Base-by-base conservation (phyloP, 2,797 vertebrate genomes). In the Sebastolobus altivelis region DNA sequence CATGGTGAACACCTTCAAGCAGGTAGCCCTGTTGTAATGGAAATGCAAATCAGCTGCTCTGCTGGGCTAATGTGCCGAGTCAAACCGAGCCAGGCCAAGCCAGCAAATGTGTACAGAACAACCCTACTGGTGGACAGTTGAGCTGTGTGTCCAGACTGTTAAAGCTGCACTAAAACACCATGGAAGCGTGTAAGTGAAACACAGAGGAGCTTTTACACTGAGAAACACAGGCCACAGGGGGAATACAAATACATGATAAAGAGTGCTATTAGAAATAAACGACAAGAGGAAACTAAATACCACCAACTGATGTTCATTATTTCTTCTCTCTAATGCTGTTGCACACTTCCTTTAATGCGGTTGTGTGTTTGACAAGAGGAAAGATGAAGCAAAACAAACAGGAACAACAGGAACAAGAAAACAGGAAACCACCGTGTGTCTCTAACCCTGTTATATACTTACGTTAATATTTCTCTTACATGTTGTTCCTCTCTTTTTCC, bases 401-500 rank as follows among this genome's bases (percentile, higher is more conserved):
- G 63, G 25, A 65, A 65, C 37, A 5, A 65, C 8, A n/a, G 25
- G 25, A 25, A 25, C 25, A 25, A 25, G 25, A 20, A 16, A 46
- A 65, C 38, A 65, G 63, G 38, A 16, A 27, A 29, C 16, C 25
- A 46, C 4, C 3, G 6, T 31, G 9, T 20, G 63, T 7, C 18
- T 12, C 25, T 65, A 33, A 31, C 8, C 0, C 22, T 52, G 46
- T 20, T 52, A 52, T 9, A 9, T 10, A 37, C 35, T 37, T 2
- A 8, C 8, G 25, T 25, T 25, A 25, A 25, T 8, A 31, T 31
- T 16, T 56, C 13, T 67, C 33, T 59, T 1, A 22, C 12, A 52
- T 62, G 16, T 4, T 65, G n/a, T 37, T 43, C 8, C 2, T 72
- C 3, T 77, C 38, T 62, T 54, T 72, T 13, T 95, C 22, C 95